These are phyloP conservation scores for Tringa solitaria DNA, from an alignment of 2,113 vertebrate species.

Conservation along the genomic window DNA sequence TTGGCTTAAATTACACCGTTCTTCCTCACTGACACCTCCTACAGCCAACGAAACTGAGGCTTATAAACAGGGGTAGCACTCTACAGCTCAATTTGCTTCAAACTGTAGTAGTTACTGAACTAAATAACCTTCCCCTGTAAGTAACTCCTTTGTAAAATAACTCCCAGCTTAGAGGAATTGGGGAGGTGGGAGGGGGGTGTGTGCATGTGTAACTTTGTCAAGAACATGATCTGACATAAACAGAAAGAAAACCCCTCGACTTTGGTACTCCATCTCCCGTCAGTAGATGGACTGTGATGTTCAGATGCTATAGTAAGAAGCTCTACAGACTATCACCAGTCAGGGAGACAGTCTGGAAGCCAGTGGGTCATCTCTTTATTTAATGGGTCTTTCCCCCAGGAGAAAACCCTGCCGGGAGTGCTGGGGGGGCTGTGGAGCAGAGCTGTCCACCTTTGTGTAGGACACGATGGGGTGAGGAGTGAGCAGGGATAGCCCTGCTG, in stretches of 20 bases:
- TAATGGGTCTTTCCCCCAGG: not conserved
- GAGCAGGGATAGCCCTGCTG: not conserved
- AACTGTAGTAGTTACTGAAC: not conserved
- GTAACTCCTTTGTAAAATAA: not conserved
- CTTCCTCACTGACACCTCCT: not conserved
- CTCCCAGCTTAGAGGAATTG: not conserved
- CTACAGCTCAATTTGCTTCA: not conserved
- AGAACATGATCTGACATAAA: not conserved
- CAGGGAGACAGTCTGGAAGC: not conserved
- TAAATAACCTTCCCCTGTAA: not conserved
- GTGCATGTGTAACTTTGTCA: not conserved
- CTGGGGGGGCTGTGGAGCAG: not conserved
- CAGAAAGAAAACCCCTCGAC: not conserved
- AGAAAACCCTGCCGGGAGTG: not conserved
- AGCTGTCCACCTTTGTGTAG: not conserved
- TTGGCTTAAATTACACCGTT: not conserved
- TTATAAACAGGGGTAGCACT: not conserved
- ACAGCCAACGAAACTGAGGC: not conserved
- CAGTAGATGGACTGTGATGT: not conserved
- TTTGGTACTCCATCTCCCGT: not conserved
- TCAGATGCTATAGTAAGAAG: not conserved
- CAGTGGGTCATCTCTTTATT: not conserved
- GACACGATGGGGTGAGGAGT: fast-evolving
- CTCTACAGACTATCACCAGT: not conserved
- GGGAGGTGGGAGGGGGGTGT: too few relatives aligned